Base-by-base conservation (phyloP, 1,140 invertebrate genomes). In the Phymastichus coffea region DNA sequence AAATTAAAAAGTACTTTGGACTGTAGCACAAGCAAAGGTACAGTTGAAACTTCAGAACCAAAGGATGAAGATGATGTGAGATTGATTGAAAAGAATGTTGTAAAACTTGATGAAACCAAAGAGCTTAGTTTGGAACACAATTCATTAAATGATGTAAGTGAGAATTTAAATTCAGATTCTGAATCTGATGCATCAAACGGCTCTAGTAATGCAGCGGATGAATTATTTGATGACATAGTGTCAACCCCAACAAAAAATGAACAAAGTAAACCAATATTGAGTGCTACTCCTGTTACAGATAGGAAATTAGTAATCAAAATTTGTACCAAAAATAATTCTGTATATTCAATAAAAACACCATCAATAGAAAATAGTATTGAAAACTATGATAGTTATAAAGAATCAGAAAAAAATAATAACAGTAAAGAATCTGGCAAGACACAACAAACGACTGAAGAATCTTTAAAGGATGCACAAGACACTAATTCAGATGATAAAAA, bases 251-350 rank as follows among this genome's bases (percentile, higher is more conserved):
- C 12, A 33, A 33, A 12, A 7, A 7, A 33, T 33, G 6, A n/a
- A n/a, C 1, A 62, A 61, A 26, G 22, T 47, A 48, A 51, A 46
- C 7, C 23, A 26, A 9, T 15, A 14, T 17, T 30, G 2, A 52
- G 37, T 58, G 57, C 71, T 3, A 69, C 72, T 8, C 69, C 73
- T 35, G 54, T 67, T 4, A 68, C 74, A 6, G 74, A 79, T 14
- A 68, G 77, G 20, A 80, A 77, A 63, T 66, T 80, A 52, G 70
- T 79, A 6, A 79, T 79, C 25, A 80, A 79, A 64, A 78, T 80
- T 49, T 78, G 74, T 54, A 74, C 75, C 17, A 80, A 79, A 46
- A 77, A 72, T 52, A 79, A 77, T 59, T 75, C 75, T 6, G 67
- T 74, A 4, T 78, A 77, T 58, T 75, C 75, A 4, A 73, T 80